Evolutionary conservation across 2,113 vertebrate genomes (phyloP).

Genomic region (Oncorhynchus nerka): DNA sequence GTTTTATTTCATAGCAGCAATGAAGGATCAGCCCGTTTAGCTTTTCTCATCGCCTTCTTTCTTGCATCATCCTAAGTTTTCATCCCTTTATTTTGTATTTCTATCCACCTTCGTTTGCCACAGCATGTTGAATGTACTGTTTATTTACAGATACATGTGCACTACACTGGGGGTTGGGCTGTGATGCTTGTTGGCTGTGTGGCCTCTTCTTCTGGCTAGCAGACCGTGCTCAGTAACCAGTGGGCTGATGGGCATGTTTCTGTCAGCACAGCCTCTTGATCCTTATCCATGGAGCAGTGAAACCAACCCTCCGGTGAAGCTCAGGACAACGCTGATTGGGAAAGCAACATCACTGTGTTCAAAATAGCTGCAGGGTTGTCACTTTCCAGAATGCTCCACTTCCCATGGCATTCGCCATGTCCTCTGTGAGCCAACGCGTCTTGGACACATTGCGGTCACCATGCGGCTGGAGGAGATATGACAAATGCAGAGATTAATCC

Average conservation of each 20-base stretch:
- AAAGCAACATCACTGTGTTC: conserved; percentile 40
- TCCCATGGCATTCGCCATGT: conserved; percentile 52
- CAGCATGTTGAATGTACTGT: background rate
- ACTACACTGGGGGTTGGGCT: background rate
- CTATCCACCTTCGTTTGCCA: background rate
- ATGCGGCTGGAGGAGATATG: conserved; percentile 39
- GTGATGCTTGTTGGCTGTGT: background rate
- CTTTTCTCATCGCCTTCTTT: no score
- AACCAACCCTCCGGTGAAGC: conserved; percentile 36
- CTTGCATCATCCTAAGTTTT: no score
- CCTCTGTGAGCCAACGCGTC: conserved; percentile 65
- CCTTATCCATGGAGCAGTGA: conserved; percentile 21
- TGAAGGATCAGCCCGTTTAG: no score
- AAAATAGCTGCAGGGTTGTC: conserved; percentile 61
- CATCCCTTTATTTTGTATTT: background rate
- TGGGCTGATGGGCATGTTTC: conserved; percentile 24
- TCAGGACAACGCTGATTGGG: conserved; percentile 34
- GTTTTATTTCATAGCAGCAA: no score
- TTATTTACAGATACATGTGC: background rate
- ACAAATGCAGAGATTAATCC: background rate
- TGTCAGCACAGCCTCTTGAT: conserved; percentile 34
- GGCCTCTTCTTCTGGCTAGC: background rate
- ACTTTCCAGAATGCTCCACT: conserved; percentile 54
- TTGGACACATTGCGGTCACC: conserved; percentile 68
- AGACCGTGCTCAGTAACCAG: conserved; percentile 39